Evolutionary conservation across 1,140 invertebrate genomes (phyloP), one percentile per base, ranked within the genome.

Genomic region (Cyrtorhinus lividipennis): DNA sequence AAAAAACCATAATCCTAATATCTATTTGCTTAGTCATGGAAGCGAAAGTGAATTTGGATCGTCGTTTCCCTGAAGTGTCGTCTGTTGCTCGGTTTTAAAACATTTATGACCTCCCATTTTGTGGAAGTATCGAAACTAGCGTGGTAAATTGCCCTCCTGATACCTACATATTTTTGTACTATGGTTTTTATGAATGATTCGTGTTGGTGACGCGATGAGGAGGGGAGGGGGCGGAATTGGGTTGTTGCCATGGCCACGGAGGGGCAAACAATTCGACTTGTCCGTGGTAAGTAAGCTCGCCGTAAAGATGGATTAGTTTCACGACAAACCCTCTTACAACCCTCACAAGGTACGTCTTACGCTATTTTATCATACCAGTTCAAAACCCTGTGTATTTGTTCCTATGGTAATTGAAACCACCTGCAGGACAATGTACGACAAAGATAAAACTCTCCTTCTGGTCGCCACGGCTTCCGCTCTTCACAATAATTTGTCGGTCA

Each of bases 401-500:
- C 5, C 15, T 38, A 38, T 38, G 30, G 30, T 38, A 8, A 15
- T 38, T 5, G 5, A 15, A 5, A 38, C 15, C 5, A 38, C 15
- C 15, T 15, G 5, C 15, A 38, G 30, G 15, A 15, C 30, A 8
- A 69, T 68, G 66, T 69, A 69, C 60, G 62, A 64, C 5, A 68
- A 67, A 60, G 66, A 66, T 24, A 66, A 62, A 56, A 64, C 58
- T 2, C 24, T 69, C 2, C 59, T 66, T 30, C 59, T 69, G 2
- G 62, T 68, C 15, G 68, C 66, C 2, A 66, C 66, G 23, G 68
- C 69, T 13, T 69, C 69, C 38, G 69, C 69, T 27, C 48, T 70
- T 25, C 63, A 62, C 18, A 69, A 70, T 58, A 70, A 70, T 57
- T 59, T 70, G 22, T 62, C 65, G 5, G 59, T 66, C 5, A 68